phyloP scores from a whole-genome alignment of 2,888 invertebrate genomes.

The Temnothorax rugatulus region DNA sequence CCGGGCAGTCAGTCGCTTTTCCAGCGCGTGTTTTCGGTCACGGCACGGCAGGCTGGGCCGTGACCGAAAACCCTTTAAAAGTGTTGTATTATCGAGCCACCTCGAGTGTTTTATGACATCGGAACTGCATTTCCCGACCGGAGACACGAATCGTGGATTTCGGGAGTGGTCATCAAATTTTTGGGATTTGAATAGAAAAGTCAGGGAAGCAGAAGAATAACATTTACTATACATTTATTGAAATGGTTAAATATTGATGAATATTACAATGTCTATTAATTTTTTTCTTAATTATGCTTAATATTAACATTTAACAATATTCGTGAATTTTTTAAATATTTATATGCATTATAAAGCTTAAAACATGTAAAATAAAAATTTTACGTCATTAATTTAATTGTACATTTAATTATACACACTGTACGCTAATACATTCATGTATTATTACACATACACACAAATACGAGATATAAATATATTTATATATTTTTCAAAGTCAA shows the following conservation, averaged over 20 bases:
- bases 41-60: background rate
- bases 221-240: background rate
- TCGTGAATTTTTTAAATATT: background rate
- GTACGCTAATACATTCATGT: background rate
- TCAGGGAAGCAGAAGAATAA: background rate
- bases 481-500: background rate
- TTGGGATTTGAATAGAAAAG: background rate
- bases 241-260: background rate
- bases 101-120: constrained; percentile 41
- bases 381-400: no score
- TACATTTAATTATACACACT: no score
- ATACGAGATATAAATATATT: background rate
- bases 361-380: background rate
- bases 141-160: constrained; percentile 2
- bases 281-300: background rate
- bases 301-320: background rate
- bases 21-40: constrained; percentile 22
- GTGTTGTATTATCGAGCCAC: constrained; percentile 14
- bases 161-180: background rate
- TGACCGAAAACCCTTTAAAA: background rate
- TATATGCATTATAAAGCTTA: background rate
- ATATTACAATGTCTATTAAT: background rate
- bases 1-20: constrained; percentile 41
- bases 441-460: background rate
- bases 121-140: background rate